phyloP scores from a whole-genome alignment of 1,140 invertebrate species.

The Drusus annulatus region DNA sequence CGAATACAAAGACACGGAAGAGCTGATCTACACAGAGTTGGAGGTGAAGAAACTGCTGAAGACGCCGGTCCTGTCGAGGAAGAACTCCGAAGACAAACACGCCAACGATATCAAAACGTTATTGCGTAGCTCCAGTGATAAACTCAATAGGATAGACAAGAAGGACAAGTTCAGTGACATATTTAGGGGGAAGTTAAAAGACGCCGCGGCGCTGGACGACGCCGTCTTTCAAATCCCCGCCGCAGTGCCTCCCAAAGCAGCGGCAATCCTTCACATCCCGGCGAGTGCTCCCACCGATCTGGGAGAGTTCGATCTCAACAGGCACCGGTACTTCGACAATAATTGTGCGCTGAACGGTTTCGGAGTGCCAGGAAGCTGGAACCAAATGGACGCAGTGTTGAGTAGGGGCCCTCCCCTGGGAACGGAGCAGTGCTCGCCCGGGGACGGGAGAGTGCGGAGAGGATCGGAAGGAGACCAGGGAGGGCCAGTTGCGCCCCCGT shows the following conservation, averaged over 20 bases:
- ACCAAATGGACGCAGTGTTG: slow-evolving; percentile 59
- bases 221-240: slow-evolving; percentile 63
- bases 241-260: slow-evolving; percentile 73
- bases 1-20: slow-evolving; percentile 66
- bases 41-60: slow-evolving; percentile 63
- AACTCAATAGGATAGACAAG: slow-evolving; percentile 66
- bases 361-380: slow-evolving; percentile 23
- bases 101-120: slow-evolving; percentile 64
- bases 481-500: background rate
- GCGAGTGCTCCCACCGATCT: slow-evolving; percentile 25
- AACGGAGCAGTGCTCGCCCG: slow-evolving; percentile 60
- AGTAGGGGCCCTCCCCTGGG: slow-evolving; percentile 57
- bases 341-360: slow-evolving; percentile 22
- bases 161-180: slow-evolving; percentile 67
- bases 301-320: slow-evolving; percentile 15
- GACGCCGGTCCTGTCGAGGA: slow-evolving; percentile 69
- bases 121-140: slow-evolving; percentile 63
- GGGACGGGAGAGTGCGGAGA: slow-evolving; percentile 40
- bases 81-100: slow-evolving; percentile 58
- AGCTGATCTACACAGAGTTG: slow-evolving; percentile 64
- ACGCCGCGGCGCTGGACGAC: slow-evolving; percentile 61
- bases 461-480: slow-evolving; percentile 54
- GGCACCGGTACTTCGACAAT: slow-evolving; percentile 32
- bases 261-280: slow-evolving; percentile 73
- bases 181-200: slow-evolving; percentile 64